phyloP scores from a whole-genome alignment of 1,140 invertebrate species.

The Drosophila persimilis region DNA sequence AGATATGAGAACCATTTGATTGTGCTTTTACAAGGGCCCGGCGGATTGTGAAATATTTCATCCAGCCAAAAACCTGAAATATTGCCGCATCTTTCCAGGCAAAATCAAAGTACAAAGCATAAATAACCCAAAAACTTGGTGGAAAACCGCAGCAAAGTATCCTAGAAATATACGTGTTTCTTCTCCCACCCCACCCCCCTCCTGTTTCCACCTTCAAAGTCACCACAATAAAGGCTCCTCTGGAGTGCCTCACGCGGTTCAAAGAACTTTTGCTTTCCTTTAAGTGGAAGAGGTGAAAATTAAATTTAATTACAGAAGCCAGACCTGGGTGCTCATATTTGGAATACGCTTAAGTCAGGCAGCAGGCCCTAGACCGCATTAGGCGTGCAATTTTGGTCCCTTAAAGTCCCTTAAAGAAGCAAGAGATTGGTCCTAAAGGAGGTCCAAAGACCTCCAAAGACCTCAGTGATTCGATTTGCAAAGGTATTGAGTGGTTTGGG shows the following conservation, averaged over 20 bases:
- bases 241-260: slow-evolving; percentile 18
- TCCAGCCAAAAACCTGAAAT: slow-evolving; percentile 4
- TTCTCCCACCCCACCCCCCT: background rate
- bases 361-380: too few species aligned
- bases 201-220: background rate
- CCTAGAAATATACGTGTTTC: slow-evolving; percentile 19
- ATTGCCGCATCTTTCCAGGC: slow-evolving; percentile 4
- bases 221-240: slow-evolving; percentile 63
- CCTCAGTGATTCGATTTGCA: too few species aligned
- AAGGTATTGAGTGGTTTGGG: too few species aligned
- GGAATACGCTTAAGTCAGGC: too few species aligned
- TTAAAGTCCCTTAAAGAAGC: too few species aligned
- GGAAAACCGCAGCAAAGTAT: slow-evolving; percentile 65
- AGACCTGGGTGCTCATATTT: slow-evolving; percentile 1
- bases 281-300: slow-evolving; percentile 36
- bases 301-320: slow-evolving; percentile 56
- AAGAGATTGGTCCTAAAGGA: too few species aligned
- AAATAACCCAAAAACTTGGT: slow-evolving; percentile 11
- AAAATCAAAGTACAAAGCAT: slow-evolving; percentile 41
- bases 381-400: too few species aligned
- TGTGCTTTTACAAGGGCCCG: slow-evolving; percentile 16
- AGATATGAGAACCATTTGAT: slow-evolving; percentile 49
- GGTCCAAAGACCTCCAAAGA: too few species aligned
- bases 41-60: slow-evolving; percentile 37
- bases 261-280: slow-evolving; percentile 25